Evolutionary conservation across 2,888 invertebrate genomes (phyloP).

Genomic region (Branchellion lobata): DNA sequence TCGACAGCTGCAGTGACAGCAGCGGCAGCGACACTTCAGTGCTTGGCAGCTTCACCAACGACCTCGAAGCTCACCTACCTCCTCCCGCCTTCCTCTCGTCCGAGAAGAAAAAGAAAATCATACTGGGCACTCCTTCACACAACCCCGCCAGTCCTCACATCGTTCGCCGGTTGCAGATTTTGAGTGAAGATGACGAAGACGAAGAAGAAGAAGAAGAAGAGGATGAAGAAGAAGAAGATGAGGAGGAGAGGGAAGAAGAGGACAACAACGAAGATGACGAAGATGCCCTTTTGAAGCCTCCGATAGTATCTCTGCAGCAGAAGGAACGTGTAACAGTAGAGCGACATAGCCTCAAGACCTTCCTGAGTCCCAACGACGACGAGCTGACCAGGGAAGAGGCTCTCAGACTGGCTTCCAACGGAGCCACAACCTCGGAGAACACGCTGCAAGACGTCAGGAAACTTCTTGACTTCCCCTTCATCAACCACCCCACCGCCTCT

Average conservation of each 20-base stretch:
- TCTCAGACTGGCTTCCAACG: constrained; percentile 1
- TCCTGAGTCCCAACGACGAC: neutral
- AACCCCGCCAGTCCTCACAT: constrained; percentile 17
- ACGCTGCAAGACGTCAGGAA: neutral
- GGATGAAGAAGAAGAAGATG: neutral
- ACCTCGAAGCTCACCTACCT: constrained; percentile 13
- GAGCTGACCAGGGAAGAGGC: constrained; percentile 38
- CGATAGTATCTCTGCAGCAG: neutral
- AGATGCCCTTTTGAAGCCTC: neutral
- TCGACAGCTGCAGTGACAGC: constrained; percentile 47
- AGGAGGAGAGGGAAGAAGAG: neutral
- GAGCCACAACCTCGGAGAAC: constrained; percentile 7
- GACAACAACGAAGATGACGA: neutral
- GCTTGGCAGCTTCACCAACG: constrained; percentile 8
- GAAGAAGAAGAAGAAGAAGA: constrained; percentile 36
- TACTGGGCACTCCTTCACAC: constrained; percentile 15
- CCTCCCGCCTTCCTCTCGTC: neutral
- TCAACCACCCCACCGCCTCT: neutral
- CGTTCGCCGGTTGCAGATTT: constrained; percentile 37
- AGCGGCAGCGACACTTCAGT: neutral
- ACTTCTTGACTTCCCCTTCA: neutral
- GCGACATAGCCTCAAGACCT: neutral
- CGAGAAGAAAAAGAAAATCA: neutral
- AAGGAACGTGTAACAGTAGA: neutral
- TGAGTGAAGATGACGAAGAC: constrained; percentile 36